Base-by-base conservation (phyloP, 1,140 invertebrate species). In the Dreissena polymorpha region DNA sequence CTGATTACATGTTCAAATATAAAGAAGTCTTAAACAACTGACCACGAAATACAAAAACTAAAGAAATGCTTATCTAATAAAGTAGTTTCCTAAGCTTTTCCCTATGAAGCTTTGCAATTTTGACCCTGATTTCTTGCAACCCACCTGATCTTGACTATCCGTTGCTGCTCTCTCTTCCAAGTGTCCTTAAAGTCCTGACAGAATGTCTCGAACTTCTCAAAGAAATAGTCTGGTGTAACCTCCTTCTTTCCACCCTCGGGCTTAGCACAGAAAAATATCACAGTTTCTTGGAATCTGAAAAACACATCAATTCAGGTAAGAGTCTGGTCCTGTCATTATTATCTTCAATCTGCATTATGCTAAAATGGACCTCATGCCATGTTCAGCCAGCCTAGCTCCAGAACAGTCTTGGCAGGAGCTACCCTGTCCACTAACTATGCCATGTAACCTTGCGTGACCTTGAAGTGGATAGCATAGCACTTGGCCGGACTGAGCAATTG, bases 131-230 rank as follows among this genome's bases (percentile, higher is more conserved):
- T 13, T n/a, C n/a, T 14, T 0, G 8, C 10, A n/a, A 70, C 85
- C 83, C 94, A 97, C 96, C 95, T 96, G 93, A 97, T 96, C 93
- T 97, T 97, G 75, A 96, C 94, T 29, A 97, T 94, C 88, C 95
- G 94, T 85, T 97, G 96, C 88, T 98, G 95, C 92, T 99, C 98
- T 89, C 97, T 97, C 90, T 98, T 98, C 96, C 97, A 99, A 85
- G 98, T 96, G 91, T 97, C 97, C 94, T 98, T 98, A 91, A 99
- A 99, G 92, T 99, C 98, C 69, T 95, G 95, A 91, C 97, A 98
- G 93, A 99, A 99, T 65, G 95, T 94, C 0, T 95, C 94, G 98
- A 98, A 99, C 29, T 96, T 93, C 77, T 95, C 94, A 88, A 99
- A 99, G 90, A 99, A 99, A 82, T 98, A 97, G 90, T 96, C 96